Conservation (phyloP, 1,140 invertebrate species). For the Ceratosolen fusciceps region DNA sequence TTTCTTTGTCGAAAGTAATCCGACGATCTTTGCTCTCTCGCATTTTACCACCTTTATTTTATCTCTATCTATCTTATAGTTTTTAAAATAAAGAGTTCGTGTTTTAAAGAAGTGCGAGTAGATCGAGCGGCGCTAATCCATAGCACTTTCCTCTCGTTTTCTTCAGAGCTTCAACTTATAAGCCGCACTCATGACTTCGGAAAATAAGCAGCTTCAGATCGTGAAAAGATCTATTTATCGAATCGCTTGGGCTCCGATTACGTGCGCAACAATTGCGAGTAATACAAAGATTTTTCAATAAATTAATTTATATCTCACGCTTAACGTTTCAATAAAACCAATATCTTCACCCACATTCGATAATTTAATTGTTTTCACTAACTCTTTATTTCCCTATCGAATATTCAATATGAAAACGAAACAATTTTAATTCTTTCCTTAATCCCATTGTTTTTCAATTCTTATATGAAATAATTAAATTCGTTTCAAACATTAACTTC, state of each 20-base stretch:
- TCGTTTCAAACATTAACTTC: too few species aligned
- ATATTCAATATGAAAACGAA: too few species aligned
- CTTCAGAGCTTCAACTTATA: background rate
- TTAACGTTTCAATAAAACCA: too few species aligned
- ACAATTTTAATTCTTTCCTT: too few species aligned
- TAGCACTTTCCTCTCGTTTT: slow-evolving; percentile 1
- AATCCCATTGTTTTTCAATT: too few species aligned
- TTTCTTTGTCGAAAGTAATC: too few species aligned
- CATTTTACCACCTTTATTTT: background rate
- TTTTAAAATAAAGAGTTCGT: slow-evolving; percentile 13
- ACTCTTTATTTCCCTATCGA: too few species aligned
- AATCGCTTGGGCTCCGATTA: background rate
- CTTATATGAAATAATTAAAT: too few species aligned
- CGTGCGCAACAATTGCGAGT: too few species aligned
- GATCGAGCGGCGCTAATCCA: background rate
- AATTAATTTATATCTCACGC: background rate
- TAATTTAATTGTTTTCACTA: too few species aligned
- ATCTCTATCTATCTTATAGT: background rate
- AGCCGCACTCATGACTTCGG: background rate
- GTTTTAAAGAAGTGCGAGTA: background rate
- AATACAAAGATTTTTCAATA: background rate
- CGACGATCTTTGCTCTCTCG: background rate
- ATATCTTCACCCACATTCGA: too few species aligned
- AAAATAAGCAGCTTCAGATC: background rate
- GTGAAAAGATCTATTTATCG: background rate